phyloP scores from a whole-genome alignment of 2,888 invertebrate species.

The Chrysolina haemoptera region DNA sequence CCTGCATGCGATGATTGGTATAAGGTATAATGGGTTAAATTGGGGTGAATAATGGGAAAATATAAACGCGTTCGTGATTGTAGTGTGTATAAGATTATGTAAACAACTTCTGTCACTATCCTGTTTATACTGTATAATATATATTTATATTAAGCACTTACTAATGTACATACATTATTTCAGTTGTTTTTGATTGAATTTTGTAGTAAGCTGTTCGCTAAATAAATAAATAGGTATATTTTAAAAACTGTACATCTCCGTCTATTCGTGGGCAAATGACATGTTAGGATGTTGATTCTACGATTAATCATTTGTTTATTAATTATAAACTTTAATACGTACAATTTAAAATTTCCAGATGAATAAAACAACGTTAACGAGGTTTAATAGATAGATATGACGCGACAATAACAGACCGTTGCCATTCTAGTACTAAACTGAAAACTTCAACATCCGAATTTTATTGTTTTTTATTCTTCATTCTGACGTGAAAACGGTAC shows the following conservation, averaged over 20 bases:
- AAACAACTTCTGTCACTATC: too few relatives aligned
- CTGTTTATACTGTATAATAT: too few relatives aligned
- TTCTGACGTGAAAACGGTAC: neutral
- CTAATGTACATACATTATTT: too few relatives aligned
- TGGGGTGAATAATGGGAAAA: too few relatives aligned
- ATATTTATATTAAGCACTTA: too few relatives aligned
- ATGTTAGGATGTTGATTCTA: neutral
- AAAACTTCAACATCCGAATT: neutral
- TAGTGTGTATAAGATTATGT: too few relatives aligned
- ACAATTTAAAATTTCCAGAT: neutral
- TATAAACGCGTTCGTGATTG: too few relatives aligned
- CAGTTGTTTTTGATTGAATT: too few relatives aligned
- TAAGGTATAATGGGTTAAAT: too few relatives aligned
- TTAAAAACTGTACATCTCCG: neutral
- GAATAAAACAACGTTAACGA: neutral
- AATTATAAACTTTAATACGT: neutral
- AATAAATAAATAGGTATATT: neutral
- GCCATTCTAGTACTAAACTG: neutral
- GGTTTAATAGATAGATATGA: neutral
- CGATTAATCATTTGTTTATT: neutral
- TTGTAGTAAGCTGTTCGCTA: neutral
- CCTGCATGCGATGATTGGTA: too few relatives aligned
- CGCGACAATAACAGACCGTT: neutral
- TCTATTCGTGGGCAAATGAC: neutral
- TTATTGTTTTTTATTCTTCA: neutral